These are phyloP conservation scores for Erithacus rubecula DNA, from an alignment of 2,797 vertebrate species.

Conservation along the genomic window DNA sequence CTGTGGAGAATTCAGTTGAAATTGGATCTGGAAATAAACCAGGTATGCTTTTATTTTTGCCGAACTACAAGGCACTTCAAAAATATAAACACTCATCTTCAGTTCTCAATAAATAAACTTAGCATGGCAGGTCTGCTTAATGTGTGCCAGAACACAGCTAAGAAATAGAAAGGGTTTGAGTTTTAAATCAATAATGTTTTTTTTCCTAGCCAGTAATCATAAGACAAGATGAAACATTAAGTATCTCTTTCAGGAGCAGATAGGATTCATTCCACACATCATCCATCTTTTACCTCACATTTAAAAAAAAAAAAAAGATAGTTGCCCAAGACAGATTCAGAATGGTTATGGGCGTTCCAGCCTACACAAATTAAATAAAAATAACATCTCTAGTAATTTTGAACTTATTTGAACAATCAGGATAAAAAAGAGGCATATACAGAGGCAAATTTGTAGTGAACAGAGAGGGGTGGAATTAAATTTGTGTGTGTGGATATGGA, in stretches of 20 bases:
- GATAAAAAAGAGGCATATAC: neutral
- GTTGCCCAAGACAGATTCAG: neutral
- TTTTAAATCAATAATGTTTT: constrained; percentile 60
- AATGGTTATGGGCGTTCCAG: neutral
- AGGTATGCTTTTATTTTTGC: constrained; percentile 3
- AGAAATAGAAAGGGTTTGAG: constrained; percentile 44
- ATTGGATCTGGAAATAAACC: neutral
- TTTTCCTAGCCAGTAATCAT: constrained; percentile 42
- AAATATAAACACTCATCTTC: constrained; percentile 1
- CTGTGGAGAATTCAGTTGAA: neutral
- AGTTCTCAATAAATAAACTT: constrained; percentile 42
- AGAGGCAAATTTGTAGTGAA: neutral
- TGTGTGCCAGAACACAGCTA: constrained; percentile 26
- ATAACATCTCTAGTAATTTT: neutral
- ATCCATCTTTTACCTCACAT: constrained; percentile 17
- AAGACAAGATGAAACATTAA: constrained; percentile 56
- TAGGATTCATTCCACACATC: constrained; percentile 9
- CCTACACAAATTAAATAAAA: neutral
- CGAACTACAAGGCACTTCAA: neutral
- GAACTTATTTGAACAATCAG: neutral
- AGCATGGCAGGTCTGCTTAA: constrained; percentile 39
- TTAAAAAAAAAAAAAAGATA: neutral
- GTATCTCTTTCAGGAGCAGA: constrained; percentile 21
- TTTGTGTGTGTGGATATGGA: neutral
- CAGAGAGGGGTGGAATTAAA: neutral